These are phyloP conservation scores for Pseudotriccus pelzelni DNA, from an alignment of 2,797 vertebrate species.

Conservation along the genomic window DNA sequence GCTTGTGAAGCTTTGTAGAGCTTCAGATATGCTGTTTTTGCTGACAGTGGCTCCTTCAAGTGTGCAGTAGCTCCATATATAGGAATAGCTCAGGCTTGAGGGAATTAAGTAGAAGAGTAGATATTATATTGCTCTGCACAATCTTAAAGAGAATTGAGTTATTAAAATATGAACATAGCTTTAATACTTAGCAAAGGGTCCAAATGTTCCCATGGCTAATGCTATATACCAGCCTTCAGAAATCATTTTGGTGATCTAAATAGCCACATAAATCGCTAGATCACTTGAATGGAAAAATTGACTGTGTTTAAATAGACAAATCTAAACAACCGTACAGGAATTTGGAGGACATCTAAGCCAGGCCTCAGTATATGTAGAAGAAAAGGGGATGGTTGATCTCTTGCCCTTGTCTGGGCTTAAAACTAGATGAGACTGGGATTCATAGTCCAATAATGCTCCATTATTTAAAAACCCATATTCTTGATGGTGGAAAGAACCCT, in stretches of 20 bases:
- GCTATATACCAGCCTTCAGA: background rate
- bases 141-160: background rate
- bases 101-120: background rate
- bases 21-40: background rate
- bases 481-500: background rate
- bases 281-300: background rate
- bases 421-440: background rate
- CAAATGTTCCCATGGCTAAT: background rate
- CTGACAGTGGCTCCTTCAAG: background rate
- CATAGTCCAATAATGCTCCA: background rate
- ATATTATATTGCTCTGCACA: background rate
- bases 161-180: background rate
- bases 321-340: background rate
- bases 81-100: background rate
- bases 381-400: background rate
- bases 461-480: background rate
- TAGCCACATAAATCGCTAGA: background rate
- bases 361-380: background rate
- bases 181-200: background rate
- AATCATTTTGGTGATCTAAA: background rate
- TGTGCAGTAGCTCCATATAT: background rate
- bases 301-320: background rate
- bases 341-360: background rate
- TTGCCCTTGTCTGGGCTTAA: background rate
- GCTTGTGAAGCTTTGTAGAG: slow-evolving; percentile 6